Percentiles rank a stretch among this genome's conserved stretches.
These are phyloP conservation scores for Tineola bisselliella DNA, from an alignment of 2,888 invertebrate genomes.

Conservation along the genomic window DNA sequence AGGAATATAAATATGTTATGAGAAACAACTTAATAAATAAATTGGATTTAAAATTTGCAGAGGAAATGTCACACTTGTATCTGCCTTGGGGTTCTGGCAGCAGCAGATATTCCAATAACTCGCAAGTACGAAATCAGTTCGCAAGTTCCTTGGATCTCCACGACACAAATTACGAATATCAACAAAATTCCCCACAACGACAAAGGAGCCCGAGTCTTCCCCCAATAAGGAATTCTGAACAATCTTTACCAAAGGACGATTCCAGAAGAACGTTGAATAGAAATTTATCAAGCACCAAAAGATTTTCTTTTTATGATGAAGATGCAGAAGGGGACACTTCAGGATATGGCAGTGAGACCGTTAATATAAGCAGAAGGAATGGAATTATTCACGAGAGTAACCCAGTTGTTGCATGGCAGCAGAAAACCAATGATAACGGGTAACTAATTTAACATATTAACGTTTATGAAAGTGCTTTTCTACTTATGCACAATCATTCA, in stretches of 20 bases:
- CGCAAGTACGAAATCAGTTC: constrained; percentile 56
- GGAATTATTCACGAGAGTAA: constrained; percentile 30
- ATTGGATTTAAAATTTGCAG: constrained; percentile 63
- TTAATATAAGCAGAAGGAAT: constrained; percentile 51
- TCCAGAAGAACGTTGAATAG: constrained; percentile 38
- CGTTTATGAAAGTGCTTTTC: not conserved
- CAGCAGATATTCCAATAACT: constrained; percentile 49
- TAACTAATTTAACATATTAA: constrained; percentile 19
- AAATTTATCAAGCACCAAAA: constrained; percentile 51
- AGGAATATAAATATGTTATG: not conserved
- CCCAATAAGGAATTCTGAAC: constrained; percentile 65
- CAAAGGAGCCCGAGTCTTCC: constrained; percentile 76
- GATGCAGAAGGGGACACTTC: constrained; percentile 80
- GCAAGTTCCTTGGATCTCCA: constrained; percentile 56
- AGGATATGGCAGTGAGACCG: constrained; percentile 84
- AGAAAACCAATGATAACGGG: constrained; percentile 47
- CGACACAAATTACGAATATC: constrained; percentile 53
- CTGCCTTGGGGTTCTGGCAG: constrained; percentile 78
- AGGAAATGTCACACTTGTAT: constrained; percentile 82
- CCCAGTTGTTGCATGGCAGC: constrained; percentile 58
- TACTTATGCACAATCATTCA: no score
- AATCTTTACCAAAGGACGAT: constrained; percentile 36
- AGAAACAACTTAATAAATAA: not conserved
- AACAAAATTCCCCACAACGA: constrained; percentile 44
- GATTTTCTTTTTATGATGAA: constrained; percentile 59